These are phyloP conservation scores for Mesorhabditis spiculigera DNA, from an alignment of 2,888 invertebrate species.

Conservation along the genomic window DNA sequence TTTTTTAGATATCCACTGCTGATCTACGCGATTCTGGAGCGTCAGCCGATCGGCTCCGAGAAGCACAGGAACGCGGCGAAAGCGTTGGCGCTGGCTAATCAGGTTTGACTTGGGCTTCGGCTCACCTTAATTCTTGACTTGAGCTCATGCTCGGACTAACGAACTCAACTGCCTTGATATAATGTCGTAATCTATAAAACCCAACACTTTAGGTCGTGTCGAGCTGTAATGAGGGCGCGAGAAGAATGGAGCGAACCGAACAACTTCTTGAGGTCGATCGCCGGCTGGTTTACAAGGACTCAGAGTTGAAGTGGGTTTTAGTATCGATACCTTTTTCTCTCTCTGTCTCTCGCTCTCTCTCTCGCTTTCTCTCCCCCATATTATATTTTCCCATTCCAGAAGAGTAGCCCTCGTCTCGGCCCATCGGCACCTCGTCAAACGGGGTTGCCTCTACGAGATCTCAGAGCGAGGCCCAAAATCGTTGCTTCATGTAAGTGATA, in stretches of 20 bases:
- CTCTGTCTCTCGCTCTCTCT: too few species aligned
- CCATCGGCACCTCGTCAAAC: conserved; percentile 74
- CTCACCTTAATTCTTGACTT: too few species aligned
- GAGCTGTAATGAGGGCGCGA: conserved; percentile 89
- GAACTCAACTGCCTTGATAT: too few species aligned
- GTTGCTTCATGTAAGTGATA: conserved; percentile 20
- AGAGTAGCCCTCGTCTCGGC: conserved; percentile 64
- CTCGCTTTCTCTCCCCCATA: not conserved
- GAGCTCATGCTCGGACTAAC: too few species aligned
- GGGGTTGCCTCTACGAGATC: conserved; percentile 74
- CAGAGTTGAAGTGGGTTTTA: conserved; percentile 59
- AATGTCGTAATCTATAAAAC: too few species aligned
- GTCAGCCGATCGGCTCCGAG: conserved; percentile 59
- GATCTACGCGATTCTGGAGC: conserved; percentile 65
- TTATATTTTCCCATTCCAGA: conserved; percentile 21
- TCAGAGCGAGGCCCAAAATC: conserved; percentile 34
- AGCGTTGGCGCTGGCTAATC: conserved; percentile 74
- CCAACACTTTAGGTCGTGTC: conserved; percentile 77
- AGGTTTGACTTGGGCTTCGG: conserved; percentile 10
- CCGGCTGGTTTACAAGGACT: conserved; percentile 67
- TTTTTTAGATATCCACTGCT: conserved; percentile 67
- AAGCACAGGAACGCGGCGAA: conserved; percentile 73
- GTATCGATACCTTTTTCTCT: not conserved
- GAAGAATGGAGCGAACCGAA: conserved; percentile 70
- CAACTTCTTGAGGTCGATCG: conserved; percentile 72